Evolutionary conservation across 1,140 invertebrate species (phyloP).

Genomic region (Dendrolimus punctatus): DNA sequence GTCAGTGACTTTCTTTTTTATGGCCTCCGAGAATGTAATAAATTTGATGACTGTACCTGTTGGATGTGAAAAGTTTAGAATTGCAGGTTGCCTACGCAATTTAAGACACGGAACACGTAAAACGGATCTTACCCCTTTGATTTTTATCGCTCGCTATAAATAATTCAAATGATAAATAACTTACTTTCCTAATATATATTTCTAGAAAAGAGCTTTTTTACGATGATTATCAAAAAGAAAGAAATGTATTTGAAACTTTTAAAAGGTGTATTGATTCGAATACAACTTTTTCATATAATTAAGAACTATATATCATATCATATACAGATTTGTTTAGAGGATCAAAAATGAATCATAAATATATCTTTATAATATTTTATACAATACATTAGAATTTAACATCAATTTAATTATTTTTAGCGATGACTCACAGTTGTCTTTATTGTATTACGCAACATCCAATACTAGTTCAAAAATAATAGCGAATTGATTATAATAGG

Average conservation of each 20-base stretch:
- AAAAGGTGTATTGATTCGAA: no score
- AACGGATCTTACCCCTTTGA: background rate
- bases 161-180: no score
- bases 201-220: no score
- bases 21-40: slow-evolving; percentile 48
- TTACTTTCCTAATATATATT: no score
- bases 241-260: no score
- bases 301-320: no score
- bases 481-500: slow-evolving; percentile 22
- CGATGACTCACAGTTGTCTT: slow-evolving; percentile 40
- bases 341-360: background rate
- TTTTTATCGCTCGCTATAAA: background rate
- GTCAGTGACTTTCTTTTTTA: slow-evolving; percentile 64
- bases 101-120: background rate
- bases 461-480: slow-evolving; percentile 48
- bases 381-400: slow-evolving; percentile 11
- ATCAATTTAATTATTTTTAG: slow-evolving; percentile 41
- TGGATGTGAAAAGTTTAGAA: slow-evolving; percentile 10
- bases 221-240: no score
- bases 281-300: no score
- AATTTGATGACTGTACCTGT: slow-evolving; percentile 31
- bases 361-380: background rate
- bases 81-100: background rate
- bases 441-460: slow-evolving; percentile 49
- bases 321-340: no score